Base-by-base conservation (phyloP, 1,140 invertebrate species). In the Laupala kohalensis region DNA sequence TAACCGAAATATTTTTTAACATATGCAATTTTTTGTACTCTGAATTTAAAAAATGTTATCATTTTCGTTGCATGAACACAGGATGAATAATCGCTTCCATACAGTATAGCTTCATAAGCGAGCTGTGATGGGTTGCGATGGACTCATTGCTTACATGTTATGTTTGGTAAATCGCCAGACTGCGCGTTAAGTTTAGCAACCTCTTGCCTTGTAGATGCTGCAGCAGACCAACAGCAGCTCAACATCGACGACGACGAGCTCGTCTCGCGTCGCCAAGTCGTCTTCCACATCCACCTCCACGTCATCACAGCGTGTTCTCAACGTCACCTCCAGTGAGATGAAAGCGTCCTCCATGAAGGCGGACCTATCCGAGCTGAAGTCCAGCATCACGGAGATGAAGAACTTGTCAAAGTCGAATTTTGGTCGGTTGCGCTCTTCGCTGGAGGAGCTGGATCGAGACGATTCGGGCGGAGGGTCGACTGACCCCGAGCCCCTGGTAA, bases 381-480 rank as follows among this genome's bases (percentile, higher is more conserved):
- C 86, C 77, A 89, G 88, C 75, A 89, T 92, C 79, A 89, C 88
- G 26, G 89, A 91, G 83, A 90, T 92, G 85, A 90, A 89, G 76
- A 86, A 83, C 71, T 73, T 84, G 74, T 77, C 78, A 72, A 63
- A 77, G 71, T 69, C 74, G 63, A 80, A 82, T 72, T 80, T 83
- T 73, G 79, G 73, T 77, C 86, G 86, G 81, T 78, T 89, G 67
- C 81, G 84, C 75, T 86, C 84, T 75, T 88, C 87, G 9, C 81
- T 88, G 77, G 88, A 89, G 77, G 88, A 89, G 75, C 82, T 89
- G 74, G 86, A 87, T 30, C 84, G 85, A 73, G 75, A 76, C 23
- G 75, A 77, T 25, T 82, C 83, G 75, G 70, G 69, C 30, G 70
- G 71, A 15, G 64, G 65, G 25, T 24, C 15, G 5, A 23, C 67